A percentile compares a stretch with the other conserved stretches of the same genome.
phyloP scores from a whole-genome alignment of 2,797 vertebrate genomes.

The Lepidocolaptes lacrymiger region DNA sequence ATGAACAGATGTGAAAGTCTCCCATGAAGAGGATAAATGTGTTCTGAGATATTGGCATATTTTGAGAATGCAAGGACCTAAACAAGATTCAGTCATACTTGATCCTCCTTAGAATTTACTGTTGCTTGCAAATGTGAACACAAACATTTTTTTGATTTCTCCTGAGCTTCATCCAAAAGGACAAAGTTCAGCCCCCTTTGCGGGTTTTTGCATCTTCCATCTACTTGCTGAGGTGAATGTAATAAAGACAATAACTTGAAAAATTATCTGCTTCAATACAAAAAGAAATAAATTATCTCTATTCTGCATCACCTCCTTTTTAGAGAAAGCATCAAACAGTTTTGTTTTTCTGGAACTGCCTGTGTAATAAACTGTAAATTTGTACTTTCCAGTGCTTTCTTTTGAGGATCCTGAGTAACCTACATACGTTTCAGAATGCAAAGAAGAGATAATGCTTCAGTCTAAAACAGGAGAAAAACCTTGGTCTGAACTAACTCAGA shows the following conservation, averaged over 20 bases:
- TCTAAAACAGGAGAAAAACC: background rate
- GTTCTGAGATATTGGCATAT: background rate
- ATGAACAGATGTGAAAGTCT: background rate
- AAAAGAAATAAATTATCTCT: background rate
- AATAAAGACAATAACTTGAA: background rate
- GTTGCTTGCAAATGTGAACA: background rate
- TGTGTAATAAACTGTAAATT: background rate
- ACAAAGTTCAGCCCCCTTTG: background rate
- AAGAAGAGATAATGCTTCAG: background rate
- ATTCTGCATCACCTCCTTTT: background rate
- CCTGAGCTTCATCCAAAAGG: background rate
- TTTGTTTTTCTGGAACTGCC: background rate
- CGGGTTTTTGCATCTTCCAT: background rate
- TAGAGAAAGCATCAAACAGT: background rate
- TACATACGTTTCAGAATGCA: background rate
- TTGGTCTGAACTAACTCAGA: background rate
- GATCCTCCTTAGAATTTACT: background rate
- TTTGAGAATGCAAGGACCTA: background rate
- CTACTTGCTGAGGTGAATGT: background rate
- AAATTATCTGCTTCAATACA: background rate
- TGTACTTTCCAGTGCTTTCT: background rate
- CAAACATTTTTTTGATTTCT: background rate
- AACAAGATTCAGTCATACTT: background rate
- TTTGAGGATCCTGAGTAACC: background rate
- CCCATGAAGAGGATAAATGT: background rate